A percentile compares a stretch with the other conserved stretches of the same genome.
Evolutionary conservation across 2,888 invertebrate genomes (phyloP).

Genomic region (Nemapogon koenigi): DNA sequence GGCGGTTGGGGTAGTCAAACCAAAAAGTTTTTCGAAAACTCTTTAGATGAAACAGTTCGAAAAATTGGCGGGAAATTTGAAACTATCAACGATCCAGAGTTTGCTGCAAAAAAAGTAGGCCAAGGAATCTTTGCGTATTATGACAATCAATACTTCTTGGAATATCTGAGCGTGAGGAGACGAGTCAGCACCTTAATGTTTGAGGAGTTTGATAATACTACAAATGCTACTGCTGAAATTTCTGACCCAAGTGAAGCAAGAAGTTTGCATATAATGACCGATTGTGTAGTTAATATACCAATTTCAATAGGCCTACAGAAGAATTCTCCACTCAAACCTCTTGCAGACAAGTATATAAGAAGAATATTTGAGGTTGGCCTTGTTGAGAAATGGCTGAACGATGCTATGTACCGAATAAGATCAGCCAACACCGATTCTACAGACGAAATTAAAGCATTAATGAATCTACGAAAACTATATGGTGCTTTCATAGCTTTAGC

Average conservation of each 20-base stretch:
- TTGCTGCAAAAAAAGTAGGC: conserved; percentile 71
- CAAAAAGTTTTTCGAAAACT: conserved; percentile 72
- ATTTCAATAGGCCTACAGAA: conserved; percentile 82
- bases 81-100: conserved; percentile 64
- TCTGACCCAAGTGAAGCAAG: conserved; percentile 29
- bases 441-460: conserved; percentile 73
- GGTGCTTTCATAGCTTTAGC: conserved; percentile 77
- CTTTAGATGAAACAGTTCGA: conserved; percentile 71
- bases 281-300: conserved; percentile 82
- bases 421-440: conserved; percentile 62
- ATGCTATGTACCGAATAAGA: conserved; percentile 68
- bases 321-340: conserved; percentile 77
- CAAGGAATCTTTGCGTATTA: conserved; percentile 80
- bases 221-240: conserved; percentile 23
- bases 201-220: conserved; percentile 27
- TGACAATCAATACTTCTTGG: conserved; percentile 76
- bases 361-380: conserved; percentile 77
- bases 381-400: conserved; percentile 79
- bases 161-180: conserved; percentile 68
- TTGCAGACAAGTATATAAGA: conserved; percentile 71
- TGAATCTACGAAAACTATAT: conserved; percentile 79
- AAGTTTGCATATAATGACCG: conserved; percentile 80
- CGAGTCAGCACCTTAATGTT: conserved; percentile 23
- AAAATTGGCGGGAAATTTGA: conserved; percentile 73
- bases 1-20: conserved; percentile 78